Percentiles rank a stretch among this genome's conserved stretches.
Conservation (phyloP, 2,888 invertebrate genomes). For the Mythimna loreyi region DNA sequence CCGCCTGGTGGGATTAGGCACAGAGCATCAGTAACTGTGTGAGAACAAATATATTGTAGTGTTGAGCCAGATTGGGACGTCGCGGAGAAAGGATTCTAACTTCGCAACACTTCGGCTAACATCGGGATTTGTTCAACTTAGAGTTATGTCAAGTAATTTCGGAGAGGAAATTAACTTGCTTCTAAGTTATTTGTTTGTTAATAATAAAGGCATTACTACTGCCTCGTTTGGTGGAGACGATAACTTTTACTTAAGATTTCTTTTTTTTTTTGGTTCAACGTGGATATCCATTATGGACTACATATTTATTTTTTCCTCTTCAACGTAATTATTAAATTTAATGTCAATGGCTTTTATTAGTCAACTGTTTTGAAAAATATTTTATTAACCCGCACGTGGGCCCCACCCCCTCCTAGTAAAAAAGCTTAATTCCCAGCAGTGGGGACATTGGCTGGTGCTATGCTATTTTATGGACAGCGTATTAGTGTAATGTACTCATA, state of each 20-base stretch:
- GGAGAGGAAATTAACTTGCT: conserved; percentile 46
- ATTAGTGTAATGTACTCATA: no score
- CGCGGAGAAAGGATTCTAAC: conserved; percentile 33
- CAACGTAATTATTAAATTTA: no score
- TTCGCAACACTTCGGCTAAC: conserved; percentile 46
- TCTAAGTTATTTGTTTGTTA: conserved; percentile 46
- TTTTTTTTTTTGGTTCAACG: background rate
- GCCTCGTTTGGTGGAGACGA: conserved; percentile 1
- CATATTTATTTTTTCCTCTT: no score
- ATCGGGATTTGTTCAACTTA: conserved; percentile 43
- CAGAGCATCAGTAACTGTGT: conserved; percentile 46
- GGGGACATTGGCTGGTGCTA: no score
- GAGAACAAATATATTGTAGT: conserved; percentile 47
- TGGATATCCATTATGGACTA: no score
- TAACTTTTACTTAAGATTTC: background rate
- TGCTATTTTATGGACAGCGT: no score
- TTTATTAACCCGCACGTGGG: no score
- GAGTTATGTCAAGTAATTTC: conserved; percentile 47
- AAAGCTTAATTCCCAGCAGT: no score
- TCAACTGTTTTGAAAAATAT: no score
- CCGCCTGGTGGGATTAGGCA: conserved; percentile 29
- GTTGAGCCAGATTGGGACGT: conserved; percentile 30
- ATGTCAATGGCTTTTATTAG: no score
- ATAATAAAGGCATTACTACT: conserved; percentile 29
- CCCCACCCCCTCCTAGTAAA: no score